phyloP scores from a whole-genome alignment of 2,113 vertebrate genomes.

The Caracal caracal region DNA sequence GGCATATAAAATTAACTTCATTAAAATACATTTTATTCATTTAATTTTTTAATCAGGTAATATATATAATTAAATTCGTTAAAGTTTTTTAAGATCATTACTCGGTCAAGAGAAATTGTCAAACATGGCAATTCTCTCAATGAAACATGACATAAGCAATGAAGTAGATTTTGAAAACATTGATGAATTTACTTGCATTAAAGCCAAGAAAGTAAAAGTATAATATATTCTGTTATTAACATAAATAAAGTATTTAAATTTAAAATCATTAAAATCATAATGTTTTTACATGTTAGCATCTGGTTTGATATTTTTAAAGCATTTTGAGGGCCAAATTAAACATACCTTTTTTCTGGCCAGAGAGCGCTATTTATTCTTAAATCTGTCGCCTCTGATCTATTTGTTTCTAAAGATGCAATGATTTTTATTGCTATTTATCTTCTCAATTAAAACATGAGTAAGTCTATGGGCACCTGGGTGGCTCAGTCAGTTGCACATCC shows the following conservation, averaged over 20 bases:
- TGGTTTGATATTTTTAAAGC: neutral
- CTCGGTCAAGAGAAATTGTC: neutral
- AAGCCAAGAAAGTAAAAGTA: neutral
- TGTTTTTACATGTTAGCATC: neutral
- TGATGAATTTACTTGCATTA: neutral
- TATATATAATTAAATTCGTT: neutral
- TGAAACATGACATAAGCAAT: neutral
- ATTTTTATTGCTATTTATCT: neutral
- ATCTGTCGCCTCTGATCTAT: neutral
- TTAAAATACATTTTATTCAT: neutral
- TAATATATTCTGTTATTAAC: neutral
- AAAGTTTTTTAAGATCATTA: neutral
- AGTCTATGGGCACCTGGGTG: neutral
- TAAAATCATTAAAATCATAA: neutral
- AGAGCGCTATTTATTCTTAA: neutral
- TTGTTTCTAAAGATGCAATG: neutral
- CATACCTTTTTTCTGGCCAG: neutral
- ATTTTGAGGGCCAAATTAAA: neutral
- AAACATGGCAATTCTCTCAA: neutral
- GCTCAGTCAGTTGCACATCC: too few species aligned
- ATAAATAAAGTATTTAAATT: neutral
- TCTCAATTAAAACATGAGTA: neutral
- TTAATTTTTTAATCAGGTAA: constrained; percentile 22
- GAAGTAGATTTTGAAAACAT: neutral
- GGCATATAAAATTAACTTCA: neutral